phyloP scores from a whole-genome alignment of 2,888 invertebrate genomes.

The Esperia sulphurella region DNA sequence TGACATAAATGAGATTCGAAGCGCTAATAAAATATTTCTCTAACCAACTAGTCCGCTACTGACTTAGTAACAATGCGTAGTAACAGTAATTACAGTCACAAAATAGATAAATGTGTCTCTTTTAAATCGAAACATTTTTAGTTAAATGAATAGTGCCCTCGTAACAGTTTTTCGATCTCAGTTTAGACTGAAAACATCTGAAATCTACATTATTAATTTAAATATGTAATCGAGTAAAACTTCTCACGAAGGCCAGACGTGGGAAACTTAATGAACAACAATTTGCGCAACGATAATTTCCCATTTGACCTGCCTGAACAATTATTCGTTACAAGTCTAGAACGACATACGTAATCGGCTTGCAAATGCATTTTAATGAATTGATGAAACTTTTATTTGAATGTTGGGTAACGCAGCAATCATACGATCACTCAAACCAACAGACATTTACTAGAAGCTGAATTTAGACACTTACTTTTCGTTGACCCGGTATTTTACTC shows the following conservation, averaged over 20 bases:
- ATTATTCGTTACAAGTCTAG: constrained; percentile 10
- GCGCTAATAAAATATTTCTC: constrained; percentile 36
- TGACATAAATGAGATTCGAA: constrained; percentile 47
- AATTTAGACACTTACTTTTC: neutral
- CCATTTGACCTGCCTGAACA: constrained; percentile 14
- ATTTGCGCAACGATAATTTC: constrained; percentile 16
- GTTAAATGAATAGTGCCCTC: too few species aligned
- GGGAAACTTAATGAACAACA: constrained; percentile 10
- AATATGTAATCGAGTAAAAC: constrained; percentile 2
- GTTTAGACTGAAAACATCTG: neutral
- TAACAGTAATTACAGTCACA: neutral
- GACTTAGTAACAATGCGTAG: constrained; percentile 18
- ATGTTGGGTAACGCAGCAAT: constrained; percentile 11
- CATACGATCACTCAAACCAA: neutral
- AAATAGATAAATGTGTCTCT: neutral
- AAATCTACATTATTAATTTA: constrained; percentile 1
- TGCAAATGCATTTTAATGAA: constrained; percentile 1
- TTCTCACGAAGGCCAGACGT: constrained; percentile 11
- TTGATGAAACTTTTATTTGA: constrained; percentile 13
- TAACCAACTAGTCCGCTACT: constrained; percentile 3
- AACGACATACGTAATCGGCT: constrained; percentile 1
- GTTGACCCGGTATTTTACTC: neutral
- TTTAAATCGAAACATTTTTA: neutral
- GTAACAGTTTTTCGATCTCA: too few species aligned
- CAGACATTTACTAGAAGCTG: neutral